Percentiles rank a stretch among this genome's conserved stretches.
phyloP scores from a whole-genome alignment of 2,797 vertebrate genomes.

The Hephaestus fuliginosus region DNA sequence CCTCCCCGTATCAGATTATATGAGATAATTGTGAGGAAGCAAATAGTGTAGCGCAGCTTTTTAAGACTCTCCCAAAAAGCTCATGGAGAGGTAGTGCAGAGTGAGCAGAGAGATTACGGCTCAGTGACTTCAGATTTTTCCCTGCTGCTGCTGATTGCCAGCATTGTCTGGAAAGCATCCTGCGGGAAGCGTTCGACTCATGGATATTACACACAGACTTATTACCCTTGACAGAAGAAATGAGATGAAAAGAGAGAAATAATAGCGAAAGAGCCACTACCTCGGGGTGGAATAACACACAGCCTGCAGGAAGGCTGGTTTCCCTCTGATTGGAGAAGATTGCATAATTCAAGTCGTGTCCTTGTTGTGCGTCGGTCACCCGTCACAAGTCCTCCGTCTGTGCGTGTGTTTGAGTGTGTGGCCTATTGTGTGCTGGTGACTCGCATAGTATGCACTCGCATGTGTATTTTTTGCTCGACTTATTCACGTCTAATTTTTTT shows the following conservation, averaged over 20 bases:
- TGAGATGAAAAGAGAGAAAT: constrained; percentile 75
- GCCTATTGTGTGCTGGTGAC: constrained; percentile 34
- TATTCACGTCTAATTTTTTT: constrained; percentile 42
- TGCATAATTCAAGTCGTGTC: constrained; percentile 65
- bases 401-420: constrained; percentile 39
- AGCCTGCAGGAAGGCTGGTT: constrained; percentile 60
- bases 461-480: constrained; percentile 34
- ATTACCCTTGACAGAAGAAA: constrained; percentile 76
- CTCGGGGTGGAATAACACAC: constrained; percentile 59
- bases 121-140: constrained; percentile 70
- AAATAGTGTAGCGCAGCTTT: constrained; percentile 31
- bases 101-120: constrained; percentile 64
- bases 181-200: constrained; percentile 68
- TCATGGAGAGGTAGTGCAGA: constrained; percentile 46
- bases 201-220: constrained; percentile 73
- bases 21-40: constrained; percentile 47
- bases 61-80: constrained; percentile 46
- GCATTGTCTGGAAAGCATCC: constrained; percentile 75
- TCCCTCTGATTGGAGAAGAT: constrained; percentile 70
- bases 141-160: constrained; percentile 71
- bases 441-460: constrained; percentile 32
- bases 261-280: constrained; percentile 67
- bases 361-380: constrained; percentile 71
- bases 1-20: constrained; percentile 49
- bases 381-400: constrained; percentile 48